Evolutionary conservation across 1,140 invertebrate species (phyloP), one percentile per base, ranked within the genome.

Genomic region (Caerostris darwini): DNA sequence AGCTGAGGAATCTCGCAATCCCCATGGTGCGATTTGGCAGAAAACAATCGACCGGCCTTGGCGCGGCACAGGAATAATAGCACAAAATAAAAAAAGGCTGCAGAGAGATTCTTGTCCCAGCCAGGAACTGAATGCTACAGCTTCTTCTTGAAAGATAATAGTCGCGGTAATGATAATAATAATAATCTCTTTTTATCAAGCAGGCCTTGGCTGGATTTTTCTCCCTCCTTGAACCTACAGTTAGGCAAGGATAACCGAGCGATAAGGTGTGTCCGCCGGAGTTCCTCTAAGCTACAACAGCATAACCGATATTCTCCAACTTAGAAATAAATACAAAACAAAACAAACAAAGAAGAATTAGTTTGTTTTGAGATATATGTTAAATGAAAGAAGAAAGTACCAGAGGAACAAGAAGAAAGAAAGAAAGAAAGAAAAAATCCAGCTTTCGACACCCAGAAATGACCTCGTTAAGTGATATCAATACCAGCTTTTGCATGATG

Each of bases 141-240:
- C 92, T 93, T 93, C 92, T 93, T 93, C 92, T 93, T 67, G 83
- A 71, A 85, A 71, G 83, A 93, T 93, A 93, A 93, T 93, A 87
- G 92, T 87, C 83, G 50, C 92, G 82, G 82, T 93, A 61, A 93
- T 93, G 64, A 92, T 93, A 93, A 93, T 93, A 93, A 93, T 93
- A 93, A 93, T 93, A 93, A 93, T 93, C 92, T 93, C 92, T 93
- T 87, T 93, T 71, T 93, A 87, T 87, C 92, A 93, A 87, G 53
- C 50, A 81, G 87, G 91, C 83, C 92, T 83, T 93, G 86, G 92
- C 83, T 61, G 58, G 59, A 56, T n/a, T 91, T 81, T 81, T 90
- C 50, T 57, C 56, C 83, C 71, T 58, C 81, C 92, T 86, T 86
- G 82, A 86, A 83, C 89, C 89, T 81, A 71, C 54, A 50, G 19